These are phyloP conservation scores for Cepphus grylle DNA, from an alignment of 2,113 vertebrate genomes.

Conservation along the genomic window DNA sequence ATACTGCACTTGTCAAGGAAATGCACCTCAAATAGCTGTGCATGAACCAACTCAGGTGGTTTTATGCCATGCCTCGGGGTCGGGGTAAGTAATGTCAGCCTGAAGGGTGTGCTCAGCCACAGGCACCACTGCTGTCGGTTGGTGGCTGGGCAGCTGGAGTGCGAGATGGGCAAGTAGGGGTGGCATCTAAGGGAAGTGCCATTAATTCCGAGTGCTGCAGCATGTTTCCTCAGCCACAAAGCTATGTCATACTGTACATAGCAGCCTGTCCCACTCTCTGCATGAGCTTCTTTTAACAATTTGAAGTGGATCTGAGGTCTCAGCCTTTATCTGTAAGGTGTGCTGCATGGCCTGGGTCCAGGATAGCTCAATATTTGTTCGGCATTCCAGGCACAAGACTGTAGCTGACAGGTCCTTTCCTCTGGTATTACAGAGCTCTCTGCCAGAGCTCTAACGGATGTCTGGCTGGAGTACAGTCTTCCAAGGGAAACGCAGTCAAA, in stretches of 20 bases:
- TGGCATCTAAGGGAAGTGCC: neutral
- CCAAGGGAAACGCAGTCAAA: neutral
- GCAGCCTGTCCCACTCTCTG: neutral
- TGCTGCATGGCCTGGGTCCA: neutral
- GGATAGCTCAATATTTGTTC: neutral
- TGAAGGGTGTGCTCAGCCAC: accelerated
- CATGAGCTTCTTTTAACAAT: neutral
- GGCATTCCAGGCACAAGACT: neutral
- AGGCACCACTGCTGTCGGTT: accelerated
- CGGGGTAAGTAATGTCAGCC: neutral
- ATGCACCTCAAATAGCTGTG: neutral
- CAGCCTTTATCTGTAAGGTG: neutral
- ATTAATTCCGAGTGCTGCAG: neutral
- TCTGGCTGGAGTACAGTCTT: neutral
- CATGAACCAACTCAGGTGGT: neutral
- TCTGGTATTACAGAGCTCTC: neutral
- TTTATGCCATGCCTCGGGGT: neutral
- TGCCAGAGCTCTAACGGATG: neutral
- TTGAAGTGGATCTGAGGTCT: neutral
- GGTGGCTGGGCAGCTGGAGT: neutral
- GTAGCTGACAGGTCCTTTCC: neutral
- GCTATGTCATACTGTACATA: neutral
- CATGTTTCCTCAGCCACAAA: neutral
- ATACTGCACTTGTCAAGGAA: neutral
- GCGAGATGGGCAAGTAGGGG: neutral